Conservation (phyloP, 2,888 invertebrate species). For the Neoaliturus tenellus region DNA sequence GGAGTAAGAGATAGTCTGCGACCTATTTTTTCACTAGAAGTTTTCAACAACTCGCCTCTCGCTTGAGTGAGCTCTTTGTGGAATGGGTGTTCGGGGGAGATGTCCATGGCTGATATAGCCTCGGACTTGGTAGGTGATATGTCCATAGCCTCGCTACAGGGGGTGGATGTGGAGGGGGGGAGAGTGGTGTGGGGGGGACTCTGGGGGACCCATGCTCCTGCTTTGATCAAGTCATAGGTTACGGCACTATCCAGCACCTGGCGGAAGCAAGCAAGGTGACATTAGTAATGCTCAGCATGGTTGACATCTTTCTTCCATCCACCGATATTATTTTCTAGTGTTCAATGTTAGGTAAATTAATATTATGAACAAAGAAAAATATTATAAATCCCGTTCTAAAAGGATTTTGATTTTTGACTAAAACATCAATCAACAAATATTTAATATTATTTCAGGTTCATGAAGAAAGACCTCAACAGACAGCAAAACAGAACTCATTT, state of each 20-base stretch:
- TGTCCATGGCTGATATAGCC: conserved; percentile 36
- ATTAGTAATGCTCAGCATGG: conserved; percentile 27
- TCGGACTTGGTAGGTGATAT: not conserved
- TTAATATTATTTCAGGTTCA: no score
- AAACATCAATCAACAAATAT: no score
- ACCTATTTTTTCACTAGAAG: conserved; percentile 18
- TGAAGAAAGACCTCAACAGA: not conserved
- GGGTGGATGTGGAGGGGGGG: conserved; percentile 45
- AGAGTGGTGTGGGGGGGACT: conserved; percentile 26
- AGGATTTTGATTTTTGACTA: no score
- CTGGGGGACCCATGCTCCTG: conserved; percentile 50
- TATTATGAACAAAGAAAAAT: not conserved
- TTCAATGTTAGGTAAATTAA: no score
- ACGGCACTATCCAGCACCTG: conserved; percentile 63
- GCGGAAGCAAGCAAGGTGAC: conserved; percentile 44
- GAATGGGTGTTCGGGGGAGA: conserved; percentile 45
- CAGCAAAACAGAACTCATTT: not conserved
- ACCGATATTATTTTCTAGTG: no score
- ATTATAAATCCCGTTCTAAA: not conserved
- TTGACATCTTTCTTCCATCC: conserved; percentile 2
- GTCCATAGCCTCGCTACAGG: conserved; percentile 17
- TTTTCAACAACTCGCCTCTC: conserved; percentile 6
- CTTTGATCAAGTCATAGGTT: conserved; percentile 59
- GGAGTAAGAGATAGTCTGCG: conserved; percentile 29
- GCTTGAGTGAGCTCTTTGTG: conserved; percentile 29